These are phyloP conservation scores for Tapirus indicus DNA, from an alignment of 2,797 vertebrate genomes.

Conservation along the genomic window DNA sequence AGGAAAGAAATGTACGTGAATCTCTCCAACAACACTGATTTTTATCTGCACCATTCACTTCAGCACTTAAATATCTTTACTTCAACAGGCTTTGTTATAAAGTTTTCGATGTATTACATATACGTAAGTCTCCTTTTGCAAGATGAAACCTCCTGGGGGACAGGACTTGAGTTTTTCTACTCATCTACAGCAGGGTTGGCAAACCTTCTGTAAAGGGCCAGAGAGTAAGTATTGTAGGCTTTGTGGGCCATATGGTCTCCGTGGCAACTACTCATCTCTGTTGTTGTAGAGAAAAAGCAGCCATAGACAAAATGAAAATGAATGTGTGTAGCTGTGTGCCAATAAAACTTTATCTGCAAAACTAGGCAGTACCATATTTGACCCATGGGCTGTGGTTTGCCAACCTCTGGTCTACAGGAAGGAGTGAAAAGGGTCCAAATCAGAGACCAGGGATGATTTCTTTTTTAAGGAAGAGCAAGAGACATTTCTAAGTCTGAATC, in stretches of 20 bases:
- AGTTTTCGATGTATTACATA: background rate
- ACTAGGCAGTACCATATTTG: background rate
- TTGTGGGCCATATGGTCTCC: background rate
- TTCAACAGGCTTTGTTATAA: background rate
- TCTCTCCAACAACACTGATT: background rate
- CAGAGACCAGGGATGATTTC: background rate
- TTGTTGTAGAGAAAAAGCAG: background rate
- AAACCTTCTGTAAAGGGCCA: background rate
- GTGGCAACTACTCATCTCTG: background rate
- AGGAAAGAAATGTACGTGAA: background rate
- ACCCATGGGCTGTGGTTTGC: background rate
- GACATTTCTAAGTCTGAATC: constrained; percentile 4
- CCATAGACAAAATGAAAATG: background rate
- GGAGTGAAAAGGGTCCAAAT: background rate
- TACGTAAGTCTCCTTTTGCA: background rate
- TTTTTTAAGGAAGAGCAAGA: constrained; percentile 38
- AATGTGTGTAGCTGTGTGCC: background rate
- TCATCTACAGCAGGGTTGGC: background rate
- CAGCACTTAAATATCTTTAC: constrained; percentile 13
- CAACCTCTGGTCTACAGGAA: background rate
- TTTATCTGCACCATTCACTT: background rate
- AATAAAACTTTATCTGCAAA: constrained; percentile 47
- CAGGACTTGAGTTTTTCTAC: constrained; percentile 16
- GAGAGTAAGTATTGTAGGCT: background rate
- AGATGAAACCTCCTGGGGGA: background rate